Evolutionary conservation across 2,888 invertebrate genomes (phyloP).

Genomic region (Coelopa pilipes): DNA sequence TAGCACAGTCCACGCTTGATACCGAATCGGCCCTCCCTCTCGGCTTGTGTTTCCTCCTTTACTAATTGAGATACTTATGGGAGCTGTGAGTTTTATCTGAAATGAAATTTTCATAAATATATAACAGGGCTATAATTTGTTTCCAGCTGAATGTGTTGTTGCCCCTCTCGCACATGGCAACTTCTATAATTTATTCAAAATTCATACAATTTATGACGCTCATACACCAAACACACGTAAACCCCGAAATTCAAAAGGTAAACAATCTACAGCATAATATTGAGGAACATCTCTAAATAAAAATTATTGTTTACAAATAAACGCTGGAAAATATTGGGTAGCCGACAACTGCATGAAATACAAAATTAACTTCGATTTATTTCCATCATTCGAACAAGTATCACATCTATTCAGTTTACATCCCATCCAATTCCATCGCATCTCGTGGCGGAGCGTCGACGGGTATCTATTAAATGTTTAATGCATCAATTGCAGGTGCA

Average conservation of each 20-base stretch:
- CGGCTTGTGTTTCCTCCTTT: too few species aligned
- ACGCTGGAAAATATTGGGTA: constrained; percentile 24
- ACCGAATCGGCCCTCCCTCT: too few species aligned
- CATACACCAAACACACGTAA: neutral
- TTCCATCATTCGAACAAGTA: constrained; percentile 33
- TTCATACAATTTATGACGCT: constrained; percentile 28
- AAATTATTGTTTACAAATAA: constrained; percentile 42
- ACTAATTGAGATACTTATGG: too few species aligned
- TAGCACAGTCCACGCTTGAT: too few species aligned
- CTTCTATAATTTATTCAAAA: constrained; percentile 21
- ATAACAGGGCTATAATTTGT: constrained; percentile 16
- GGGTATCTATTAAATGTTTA: constrained; percentile 39
- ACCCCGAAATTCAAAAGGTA: neutral
- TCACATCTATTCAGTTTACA: neutral
- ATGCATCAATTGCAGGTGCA: constrained; percentile 48
- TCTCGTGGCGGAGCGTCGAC: neutral
- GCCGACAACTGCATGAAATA: constrained; percentile 40
- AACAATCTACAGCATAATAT: constrained; percentile 16
- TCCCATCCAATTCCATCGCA: too few species aligned
- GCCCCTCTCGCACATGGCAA: neutral
- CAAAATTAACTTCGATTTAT: constrained; percentile 39
- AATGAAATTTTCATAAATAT: neutral
- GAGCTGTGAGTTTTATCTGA: neutral
- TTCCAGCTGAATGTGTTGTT: neutral
- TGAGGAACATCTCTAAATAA: constrained; percentile 28